Conservation (phyloP, 2,113 vertebrate genomes). For the Nematolebias whitei region DNA sequence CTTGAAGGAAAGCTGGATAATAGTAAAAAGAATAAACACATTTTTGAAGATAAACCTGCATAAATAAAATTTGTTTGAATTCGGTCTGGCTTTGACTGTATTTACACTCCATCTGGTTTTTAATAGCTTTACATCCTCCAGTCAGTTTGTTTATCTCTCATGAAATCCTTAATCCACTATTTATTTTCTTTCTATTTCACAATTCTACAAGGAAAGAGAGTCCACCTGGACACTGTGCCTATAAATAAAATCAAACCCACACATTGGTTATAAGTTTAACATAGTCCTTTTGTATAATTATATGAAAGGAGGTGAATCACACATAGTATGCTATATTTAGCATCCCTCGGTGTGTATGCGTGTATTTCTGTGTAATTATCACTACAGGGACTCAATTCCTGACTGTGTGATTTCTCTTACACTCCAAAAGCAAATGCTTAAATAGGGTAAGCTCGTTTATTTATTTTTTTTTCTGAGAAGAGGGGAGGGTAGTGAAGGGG, state of each 20-base stretch:
- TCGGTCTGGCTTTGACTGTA: not conserved
- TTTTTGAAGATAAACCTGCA: not conserved
- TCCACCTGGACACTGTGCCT: conserved; percentile 19
- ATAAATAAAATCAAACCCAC: conserved; percentile 22
- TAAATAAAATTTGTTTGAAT: not conserved
- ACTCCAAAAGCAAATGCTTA: conserved; percentile 59
- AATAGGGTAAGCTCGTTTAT: conserved; percentile 50
- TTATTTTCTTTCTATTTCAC: conserved; percentile 3
- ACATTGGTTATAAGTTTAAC: conserved; percentile 21
- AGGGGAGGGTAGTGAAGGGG: conserved; percentile 11
- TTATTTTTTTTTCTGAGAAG: conserved; percentile 19
- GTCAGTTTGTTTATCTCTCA: not conserved
- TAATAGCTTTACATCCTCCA: no score
- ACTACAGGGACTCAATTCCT: conserved; percentile 59
- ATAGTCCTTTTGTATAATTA: conserved; percentile 25
- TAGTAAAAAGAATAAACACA: conserved; percentile 10
- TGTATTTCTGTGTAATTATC: conserved; percentile 62
- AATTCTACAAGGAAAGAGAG: conserved; percentile 6
- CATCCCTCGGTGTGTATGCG: conserved; percentile 30
- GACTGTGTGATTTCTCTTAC: conserved; percentile 48
- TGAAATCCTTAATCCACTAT: conserved; percentile 2
- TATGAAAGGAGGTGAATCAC: conserved; percentile 27
- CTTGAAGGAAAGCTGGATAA: not conserved
- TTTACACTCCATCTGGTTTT: not conserved
- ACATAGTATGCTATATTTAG: conserved; percentile 53